Base-by-base conservation (phyloP, 2,888 invertebrate species). In the Antheraea yamamai region DNA sequence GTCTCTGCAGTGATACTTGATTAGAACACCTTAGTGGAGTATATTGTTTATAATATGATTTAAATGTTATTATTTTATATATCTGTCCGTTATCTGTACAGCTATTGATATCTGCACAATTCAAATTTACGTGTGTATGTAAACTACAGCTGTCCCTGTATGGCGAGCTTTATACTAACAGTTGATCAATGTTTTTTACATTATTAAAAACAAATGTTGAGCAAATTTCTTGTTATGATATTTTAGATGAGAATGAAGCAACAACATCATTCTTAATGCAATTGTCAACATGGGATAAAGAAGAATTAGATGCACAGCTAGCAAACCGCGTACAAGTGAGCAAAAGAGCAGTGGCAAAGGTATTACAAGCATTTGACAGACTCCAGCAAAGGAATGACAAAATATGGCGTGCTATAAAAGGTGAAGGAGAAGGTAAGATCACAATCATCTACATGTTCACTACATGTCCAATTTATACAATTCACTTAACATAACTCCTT, bases 221-320 rank as follows among this genome's bases (percentile, higher is more conserved):
- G 23, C n/a, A 23, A 12, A 61, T 61, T 23, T 10, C 4, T 12
- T 26, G 6, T 66, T 30, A 26, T 77, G 77, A 78, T 76, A 80
- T 91, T 94, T 70, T 86, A 98, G 98, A 99, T 96, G 99, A 99
- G 92, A 98, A 98, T 92, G 98, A 98, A 92, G 98, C 98, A 0
- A 99, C 99, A 14, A 99, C 98, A 14, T 98, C 98, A 10, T 99
- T 99, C 91, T 96, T 99, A 71, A 97, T 98, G 93, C 98, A 99
- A 87, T 91, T 99, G 66, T 99, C 99, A 1, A 99, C 99, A 0
- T 99, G 99, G 99, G 99, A 99, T 89, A 98, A 99, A 86, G 98
- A 99, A 86, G 99, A 99, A 88, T 93, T 99, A 75, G 99, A 99
- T 85, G 99, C 99, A 81, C 98, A 99, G 91, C 95, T 99, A 61